Evolutionary conservation across 2,113 vertebrate genomes (phyloP), one percentile per base, ranked within the genome.

Genomic region (Cyprinodon brontotheroides): DNA sequence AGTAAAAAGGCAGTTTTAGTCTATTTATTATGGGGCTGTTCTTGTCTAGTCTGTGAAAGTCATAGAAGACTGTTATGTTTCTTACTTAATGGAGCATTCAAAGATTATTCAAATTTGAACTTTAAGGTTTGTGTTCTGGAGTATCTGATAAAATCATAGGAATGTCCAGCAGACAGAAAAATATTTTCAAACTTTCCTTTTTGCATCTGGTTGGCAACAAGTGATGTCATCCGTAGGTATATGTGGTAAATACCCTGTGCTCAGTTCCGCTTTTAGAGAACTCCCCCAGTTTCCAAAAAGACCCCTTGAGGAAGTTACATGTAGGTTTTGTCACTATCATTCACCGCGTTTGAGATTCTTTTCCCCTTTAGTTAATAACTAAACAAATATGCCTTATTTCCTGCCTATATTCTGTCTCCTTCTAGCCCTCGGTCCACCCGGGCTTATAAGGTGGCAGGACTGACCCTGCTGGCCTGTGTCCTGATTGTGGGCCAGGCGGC

Each of bases 401-500:
- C 38, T 0, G 2, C 67, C 6, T 45, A 3, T 4, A 9, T 41
- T 66, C 72, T 68, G 2, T n/a, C 17, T 73, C 1, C 5, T 43
- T 70, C 47, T 72, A 90, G 88, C 2, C 60, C 70, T 0, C 64
- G 78, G 4, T 53, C 85, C 13, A 37, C 69, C 4, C 83, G 68
- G 11, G 89, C 89, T 61, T 88, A 86, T 5, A 94, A 90, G 66
- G 85, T 94, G 59, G 80, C 91, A 4, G 92, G 90, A 15, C 0
- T 94, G 4, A 91, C 91, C 37, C 67, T 94, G 72, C 14, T 94
- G 82, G 92, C 88, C 62, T 90, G 89, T 22, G 73, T 92, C 36
- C 90, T 94, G 78, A 87, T 94, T 17, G 85, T 82, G 8, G 87
- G 92, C 29, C 93, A 94, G 86, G 90, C 47, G 0, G 65, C 91